Evolutionary conservation across 2,888 invertebrate genomes (phyloP), one percentile per base, ranked within the genome.

Genomic region (Adelognathus sp.): DNA sequence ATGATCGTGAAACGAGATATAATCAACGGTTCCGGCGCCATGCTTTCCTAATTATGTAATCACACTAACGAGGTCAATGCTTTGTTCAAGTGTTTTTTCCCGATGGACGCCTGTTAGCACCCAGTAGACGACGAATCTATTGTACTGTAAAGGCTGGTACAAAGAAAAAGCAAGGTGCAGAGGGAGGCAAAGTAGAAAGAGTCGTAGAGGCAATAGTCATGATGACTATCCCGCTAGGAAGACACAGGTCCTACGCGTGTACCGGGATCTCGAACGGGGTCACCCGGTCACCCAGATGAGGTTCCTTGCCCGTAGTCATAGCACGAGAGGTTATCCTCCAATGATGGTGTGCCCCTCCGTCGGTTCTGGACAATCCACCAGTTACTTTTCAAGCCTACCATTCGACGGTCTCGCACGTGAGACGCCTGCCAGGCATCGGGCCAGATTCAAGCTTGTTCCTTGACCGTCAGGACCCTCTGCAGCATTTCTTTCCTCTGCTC

Each of bases 201-300:
- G 58, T 50, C 16, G 2, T 16, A 44, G 67, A 67, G 67, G 54
- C 67, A 33, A 60, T 52, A 74, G 76, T 76, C 50, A 67, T 50
- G 71, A 70, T 69, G 46, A 70, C 39, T 52, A 56, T 66, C 36
- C 58, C 73, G 36, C 71, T 46, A 41, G 72, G 81, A 79, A 82
- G 72, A 75, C 80, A 71, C 58, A 83, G 79, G 84, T 81, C 81
- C 79, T 79, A 80, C 61, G 36, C 69, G 82, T 83, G 81, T 85
- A 88, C 85, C 86, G 86, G 86, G 85, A 81, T 81, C 82, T 67
- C 36, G 78, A 90, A 89, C 86, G 86, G 85, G 90, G 90, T 90
- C 87, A 90, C 90, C 90, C 86, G 90, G 90, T 90, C 86, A 90
- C 90, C 90, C 87, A 90, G 87, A 89, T 90, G 88, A 85, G 87